Percentiles rank a stretch among this genome's conserved stretches.
Conservation (phyloP, 2,888 invertebrate species). For the Cerastis leucographa region DNA sequence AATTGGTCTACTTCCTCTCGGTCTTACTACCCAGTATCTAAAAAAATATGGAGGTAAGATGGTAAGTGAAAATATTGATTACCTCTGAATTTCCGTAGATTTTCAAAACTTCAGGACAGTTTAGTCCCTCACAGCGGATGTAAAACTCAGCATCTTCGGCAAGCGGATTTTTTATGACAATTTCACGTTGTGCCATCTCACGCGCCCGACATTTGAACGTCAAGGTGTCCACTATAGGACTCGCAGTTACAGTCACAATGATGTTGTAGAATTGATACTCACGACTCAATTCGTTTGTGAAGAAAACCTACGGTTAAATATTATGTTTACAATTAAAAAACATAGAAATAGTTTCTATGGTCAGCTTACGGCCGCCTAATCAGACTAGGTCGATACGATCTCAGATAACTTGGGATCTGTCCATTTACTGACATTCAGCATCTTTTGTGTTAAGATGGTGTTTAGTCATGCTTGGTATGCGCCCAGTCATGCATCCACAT, state of each 20-base stretch:
- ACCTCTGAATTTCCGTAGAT: slow-evolving; percentile 84
- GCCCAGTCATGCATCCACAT: background rate
- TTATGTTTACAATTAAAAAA: background rate
- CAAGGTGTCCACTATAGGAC: slow-evolving; percentile 81
- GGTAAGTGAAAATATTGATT: slow-evolving; percentile 8
- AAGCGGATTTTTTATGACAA: slow-evolving; percentile 81
- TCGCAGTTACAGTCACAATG: slow-evolving; percentile 74
- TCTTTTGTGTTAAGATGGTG: background rate
- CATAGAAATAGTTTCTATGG: background rate
- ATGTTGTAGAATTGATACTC: slow-evolving; percentile 87
- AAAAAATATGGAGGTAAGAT: slow-evolving; percentile 27
- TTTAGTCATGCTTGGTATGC: background rate
- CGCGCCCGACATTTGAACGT: slow-evolving; percentile 81
- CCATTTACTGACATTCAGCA: background rate
- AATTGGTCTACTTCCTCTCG: background rate
- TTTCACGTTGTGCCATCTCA: slow-evolving; percentile 79
- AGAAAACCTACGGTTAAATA: slow-evolving; percentile 78
- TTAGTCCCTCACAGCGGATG: slow-evolving; percentile 75
- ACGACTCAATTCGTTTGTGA: slow-evolving; percentile 78
- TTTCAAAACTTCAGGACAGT: slow-evolving; percentile 74
- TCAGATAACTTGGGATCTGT: background rate
- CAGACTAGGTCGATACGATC: background rate
- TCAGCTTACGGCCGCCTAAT: background rate
- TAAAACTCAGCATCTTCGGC: slow-evolving; percentile 74
- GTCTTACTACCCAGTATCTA: slow-evolving; percentile 21